Base-by-base conservation (phyloP, 2,113 vertebrate genomes). In the Apus apus region DNA sequence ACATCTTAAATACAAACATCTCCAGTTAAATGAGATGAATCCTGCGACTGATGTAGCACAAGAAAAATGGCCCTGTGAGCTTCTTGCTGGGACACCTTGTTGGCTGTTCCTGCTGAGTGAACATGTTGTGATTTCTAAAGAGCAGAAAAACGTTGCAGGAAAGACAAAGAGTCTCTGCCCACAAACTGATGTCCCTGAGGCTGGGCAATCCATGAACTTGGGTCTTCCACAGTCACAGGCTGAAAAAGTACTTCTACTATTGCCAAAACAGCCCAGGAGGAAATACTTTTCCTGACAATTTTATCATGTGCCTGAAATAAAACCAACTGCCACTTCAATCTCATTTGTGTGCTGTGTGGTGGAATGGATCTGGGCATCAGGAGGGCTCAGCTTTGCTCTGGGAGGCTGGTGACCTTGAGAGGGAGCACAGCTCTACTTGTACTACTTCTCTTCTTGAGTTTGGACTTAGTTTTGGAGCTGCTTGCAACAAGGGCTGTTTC, bases 401-500 rank as follows among this genome's bases (percentile, higher is more conserved):
- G 19, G 30, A 84, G 50, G 2, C 53, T 84, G 80, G 15, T 78
- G 86, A 87, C 87, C 78, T 96, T 51, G 79, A 77, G 61, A 15
- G 67, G n/a, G 60, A 85, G 22, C 1, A 0, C 2, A 5, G 29
- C 30, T 85, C 58, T 60, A 10, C 45, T 85, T 51, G 58, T 43
- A 30, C 23, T 19, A 7, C 53, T 46, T 54, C 50, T 64, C 45
- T 50, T 46, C 87, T 53, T 2, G 1, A 67, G 53, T 65, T 40
- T 78, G 87, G 82, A n/a, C 40, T 67, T 66, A 5, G 56, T 87
- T 76, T 54, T n/a, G 74, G 71, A 91, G 75, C 60, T 67, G 54
- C 56, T 48, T 83, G 20, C 91, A 54, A 8, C 74, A 40, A 79
- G 71, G 60, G 29, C 89, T 96, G 93, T 56, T 18, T 96, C 64